Percentiles rank a stretch among this genome's conserved stretches.
Conservation (phyloP, 2,797 vertebrate species). For the Heterohyrax brucei region DNA sequence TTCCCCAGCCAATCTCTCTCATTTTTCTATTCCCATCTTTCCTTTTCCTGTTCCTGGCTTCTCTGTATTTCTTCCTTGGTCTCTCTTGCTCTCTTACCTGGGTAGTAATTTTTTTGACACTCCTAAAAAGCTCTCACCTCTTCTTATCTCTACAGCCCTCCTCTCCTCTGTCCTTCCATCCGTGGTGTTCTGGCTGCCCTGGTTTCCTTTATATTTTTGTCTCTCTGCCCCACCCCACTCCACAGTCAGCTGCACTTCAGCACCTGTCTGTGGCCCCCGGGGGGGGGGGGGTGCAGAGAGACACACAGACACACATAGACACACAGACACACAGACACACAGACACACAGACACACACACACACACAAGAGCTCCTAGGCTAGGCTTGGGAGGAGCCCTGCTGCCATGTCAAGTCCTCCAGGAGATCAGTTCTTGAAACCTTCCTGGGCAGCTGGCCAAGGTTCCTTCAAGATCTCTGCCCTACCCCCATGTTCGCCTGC, state of each 20-base stretch:
- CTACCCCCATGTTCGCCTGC: conserved; percentile 23
- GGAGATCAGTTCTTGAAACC: conserved; percentile 38
- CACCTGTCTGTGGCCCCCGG: neutral
- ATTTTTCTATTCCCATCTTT: neutral
- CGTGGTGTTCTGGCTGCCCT: conserved; percentile 42
- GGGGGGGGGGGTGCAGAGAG: neutral
- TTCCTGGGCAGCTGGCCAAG: conserved; percentile 31
- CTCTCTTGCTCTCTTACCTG: neutral
- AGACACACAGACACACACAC: neutral
- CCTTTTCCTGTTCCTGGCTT: conserved; percentile 33
- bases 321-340: neutral
- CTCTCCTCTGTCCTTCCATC: neutral
- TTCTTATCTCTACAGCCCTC: neutral
- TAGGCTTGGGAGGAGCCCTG: neutral
- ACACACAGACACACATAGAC: neutral
- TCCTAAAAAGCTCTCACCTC: neutral
- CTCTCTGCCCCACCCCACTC: conserved; percentile 24
- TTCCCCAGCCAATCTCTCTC: conserved; percentile 35
- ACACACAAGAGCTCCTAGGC: neutral
- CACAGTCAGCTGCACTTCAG: conserved; percentile 4
- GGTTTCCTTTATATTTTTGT: conserved; percentile 74
- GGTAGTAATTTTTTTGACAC: neutral
- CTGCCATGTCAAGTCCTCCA: neutral
- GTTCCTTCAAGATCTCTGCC: neutral
- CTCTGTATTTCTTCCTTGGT: conserved; percentile 52